Percentiles rank a stretch among this genome's conserved stretches.
Evolutionary conservation across 2,113 vertebrate genomes (phyloP).

Genomic region (Camelus bactrianus): DNA sequence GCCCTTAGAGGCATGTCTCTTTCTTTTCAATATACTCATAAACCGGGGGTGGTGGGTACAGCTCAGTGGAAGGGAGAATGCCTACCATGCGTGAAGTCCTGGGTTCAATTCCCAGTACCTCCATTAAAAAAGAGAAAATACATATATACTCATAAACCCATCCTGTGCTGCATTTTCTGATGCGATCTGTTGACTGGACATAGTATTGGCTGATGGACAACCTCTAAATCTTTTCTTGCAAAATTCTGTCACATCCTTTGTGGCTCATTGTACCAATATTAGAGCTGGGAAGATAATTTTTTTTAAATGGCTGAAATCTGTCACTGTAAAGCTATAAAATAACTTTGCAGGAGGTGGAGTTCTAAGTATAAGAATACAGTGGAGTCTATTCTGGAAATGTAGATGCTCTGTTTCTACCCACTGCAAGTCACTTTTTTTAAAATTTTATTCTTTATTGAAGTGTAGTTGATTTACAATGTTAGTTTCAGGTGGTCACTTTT

Average conservation of each 20-base stretch:
- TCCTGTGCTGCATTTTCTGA: not conserved
- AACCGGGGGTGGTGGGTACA: not conserved
- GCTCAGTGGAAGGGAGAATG: too few species aligned
- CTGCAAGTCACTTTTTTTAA: not conserved
- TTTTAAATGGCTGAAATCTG: not conserved
- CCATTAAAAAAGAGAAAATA: too few species aligned
- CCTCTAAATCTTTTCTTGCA: conserved; percentile 21
- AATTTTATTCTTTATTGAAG: too few species aligned
- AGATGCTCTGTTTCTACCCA: not conserved
- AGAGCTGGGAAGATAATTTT: not conserved
- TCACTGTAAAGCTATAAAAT: not conserved
- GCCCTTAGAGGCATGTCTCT: not conserved
- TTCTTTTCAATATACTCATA: not conserved
- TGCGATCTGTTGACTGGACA: not conserved
- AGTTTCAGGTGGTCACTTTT: not conserved
- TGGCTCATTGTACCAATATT: not conserved
- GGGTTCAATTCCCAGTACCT: too few species aligned
- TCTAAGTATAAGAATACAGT: conserved; percentile 1
- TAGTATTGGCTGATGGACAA: not conserved
- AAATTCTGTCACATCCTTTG: not conserved
- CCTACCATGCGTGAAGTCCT: too few species aligned
- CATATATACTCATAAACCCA: not conserved
- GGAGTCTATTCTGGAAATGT: not conserved
- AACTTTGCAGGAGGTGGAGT: not conserved
- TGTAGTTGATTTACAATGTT: too few species aligned